A percentile compares a stretch with the other conserved stretches of the same genome.
Conservation (phyloP, 2,113 vertebrate genomes). For the Pleuronectes platessa region DNA sequence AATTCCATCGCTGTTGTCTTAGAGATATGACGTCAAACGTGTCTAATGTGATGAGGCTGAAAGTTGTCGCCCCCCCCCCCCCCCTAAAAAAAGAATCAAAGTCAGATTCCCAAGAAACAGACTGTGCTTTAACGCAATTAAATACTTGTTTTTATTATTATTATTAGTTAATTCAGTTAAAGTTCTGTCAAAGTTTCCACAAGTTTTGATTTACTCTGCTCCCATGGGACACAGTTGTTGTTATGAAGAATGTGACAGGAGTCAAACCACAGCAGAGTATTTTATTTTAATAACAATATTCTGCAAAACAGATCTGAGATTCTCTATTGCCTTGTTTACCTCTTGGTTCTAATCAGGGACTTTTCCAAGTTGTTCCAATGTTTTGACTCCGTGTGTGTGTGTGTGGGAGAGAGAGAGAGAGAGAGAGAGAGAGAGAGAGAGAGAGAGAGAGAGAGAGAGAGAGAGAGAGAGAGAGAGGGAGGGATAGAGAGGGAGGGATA, state of each 20-base stretch:
- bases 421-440: slow-evolving; percentile 36
- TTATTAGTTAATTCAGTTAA: background rate
- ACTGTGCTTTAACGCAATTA: background rate
- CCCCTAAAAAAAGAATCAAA: background rate
- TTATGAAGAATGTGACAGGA: background rate
- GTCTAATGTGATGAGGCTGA: slow-evolving; percentile 59
- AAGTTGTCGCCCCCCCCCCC: slow-evolving; percentile 12
- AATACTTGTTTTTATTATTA: background rate
- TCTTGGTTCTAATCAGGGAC: background rate
- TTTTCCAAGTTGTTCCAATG: slow-evolving; percentile 37
- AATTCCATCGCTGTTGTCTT: slow-evolving; percentile 76
- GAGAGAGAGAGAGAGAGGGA: slow-evolving; percentile 36
- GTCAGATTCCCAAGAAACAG: background rate
- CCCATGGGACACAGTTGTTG: background rate
- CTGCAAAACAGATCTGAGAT: background rate
- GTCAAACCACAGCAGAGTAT: background rate
- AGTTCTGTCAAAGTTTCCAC: slow-evolving; percentile 1
- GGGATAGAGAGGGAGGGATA: slow-evolving; percentile 36
- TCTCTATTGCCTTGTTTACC: no score
- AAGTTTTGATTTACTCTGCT: background rate
- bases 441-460: slow-evolving; percentile 34
- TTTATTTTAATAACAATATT: background rate
- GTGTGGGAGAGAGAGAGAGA: slow-evolving; percentile 5
- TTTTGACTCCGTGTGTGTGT: slow-evolving; percentile 39
- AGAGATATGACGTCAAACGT: slow-evolving; percentile 79